phyloP scores from a whole-genome alignment of 2,113 vertebrate genomes.

The Ovis aries region ARS-UI_Ramb_v3.0 NC_056063.1:58917001-58917500 shows the following conservation, averaged over 20 bases:
- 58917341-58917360: neutral
- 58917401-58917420: neutral
- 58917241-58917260: neutral
- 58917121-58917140: neutral
- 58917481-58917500: neutral
- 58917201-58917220: neutral
- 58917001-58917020: neutral
- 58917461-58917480: neutral
- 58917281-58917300: neutral
- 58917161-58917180: neutral
- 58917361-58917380: neutral
- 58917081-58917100: neutral
- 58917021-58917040: neutral
- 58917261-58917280: neutral
- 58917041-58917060: neutral
- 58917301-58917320: neutral
- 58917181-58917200: neutral
- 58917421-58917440: neutral
- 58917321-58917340: neutral
- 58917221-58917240: neutral
- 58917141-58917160: neutral
- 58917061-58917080: neutral
- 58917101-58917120: neutral
- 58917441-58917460: neutral
- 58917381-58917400: neutral